These are phyloP conservation scores for Pocota personata DNA, from an alignment of 2,888 invertebrate genomes.

Conservation along the genomic window DNA sequence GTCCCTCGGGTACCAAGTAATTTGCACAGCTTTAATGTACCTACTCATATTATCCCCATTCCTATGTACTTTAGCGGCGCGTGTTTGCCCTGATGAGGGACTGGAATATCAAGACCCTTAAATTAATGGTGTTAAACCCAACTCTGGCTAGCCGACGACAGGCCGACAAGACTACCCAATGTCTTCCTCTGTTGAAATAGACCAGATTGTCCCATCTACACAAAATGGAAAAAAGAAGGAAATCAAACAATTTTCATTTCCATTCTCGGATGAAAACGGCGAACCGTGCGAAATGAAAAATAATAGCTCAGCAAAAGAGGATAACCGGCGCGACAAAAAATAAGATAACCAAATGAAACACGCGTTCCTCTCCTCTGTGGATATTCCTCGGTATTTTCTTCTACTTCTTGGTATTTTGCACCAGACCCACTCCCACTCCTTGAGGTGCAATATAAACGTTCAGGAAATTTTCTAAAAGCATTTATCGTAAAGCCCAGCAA, in stretches of 20 bases:
- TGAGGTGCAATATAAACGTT: slow-evolving; percentile 12
- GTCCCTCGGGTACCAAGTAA: background rate
- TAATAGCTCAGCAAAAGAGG: slow-evolving; percentile 25
- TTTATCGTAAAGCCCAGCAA: slow-evolving; percentile 12
- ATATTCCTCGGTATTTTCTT: background rate
- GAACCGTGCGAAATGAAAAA: slow-evolving; percentile 22
- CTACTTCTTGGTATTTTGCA: background rate
- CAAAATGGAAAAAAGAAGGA: background rate
- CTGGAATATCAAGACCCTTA: background rate
- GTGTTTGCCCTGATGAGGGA: background rate
- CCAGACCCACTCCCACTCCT: background rate
- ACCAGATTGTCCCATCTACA: background rate
- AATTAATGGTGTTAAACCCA: slow-evolving; percentile 5
- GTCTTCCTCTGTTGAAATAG: background rate
- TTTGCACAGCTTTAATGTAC: background rate
- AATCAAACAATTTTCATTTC: slow-evolving; percentile 1
- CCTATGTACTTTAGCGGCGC: background rate
- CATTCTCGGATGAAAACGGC: background rate
- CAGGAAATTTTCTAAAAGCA: slow-evolving; percentile 5
- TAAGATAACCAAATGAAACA: background rate
- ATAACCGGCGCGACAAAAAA: background rate
- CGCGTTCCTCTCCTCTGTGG: background rate
- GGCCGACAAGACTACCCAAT: background rate
- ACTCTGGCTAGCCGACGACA: background rate
- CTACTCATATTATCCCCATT: background rate